phyloP scores from a whole-genome alignment of 2,113 vertebrate species.

The Cynoglossus semilaevis region DNA sequence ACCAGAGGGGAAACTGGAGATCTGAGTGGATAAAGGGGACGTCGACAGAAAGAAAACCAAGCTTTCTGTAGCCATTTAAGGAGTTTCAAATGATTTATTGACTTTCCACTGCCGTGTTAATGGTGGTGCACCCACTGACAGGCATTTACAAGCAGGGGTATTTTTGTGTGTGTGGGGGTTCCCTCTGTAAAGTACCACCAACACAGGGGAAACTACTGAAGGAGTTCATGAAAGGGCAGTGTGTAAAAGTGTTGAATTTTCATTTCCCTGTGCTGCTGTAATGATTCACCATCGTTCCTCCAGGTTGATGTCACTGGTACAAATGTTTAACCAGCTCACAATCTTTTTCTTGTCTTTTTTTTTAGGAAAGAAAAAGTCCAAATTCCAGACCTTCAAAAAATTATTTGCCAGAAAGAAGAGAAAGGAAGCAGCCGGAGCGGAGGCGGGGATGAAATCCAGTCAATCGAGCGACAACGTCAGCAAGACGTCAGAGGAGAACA shows the following conservation, averaged over 20 bases:
- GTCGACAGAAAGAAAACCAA: slow-evolving; percentile 27
- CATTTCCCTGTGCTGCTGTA: neutral
- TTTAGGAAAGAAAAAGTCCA: slow-evolving; percentile 91
- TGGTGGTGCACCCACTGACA: slow-evolving; percentile 27
- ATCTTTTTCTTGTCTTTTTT: slow-evolving; percentile 1
- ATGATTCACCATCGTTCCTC: neutral
- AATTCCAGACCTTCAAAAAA: slow-evolving; percentile 88
- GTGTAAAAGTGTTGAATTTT: slow-evolving; percentile 41
- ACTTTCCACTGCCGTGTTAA: slow-evolving; percentile 53
- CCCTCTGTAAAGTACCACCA: slow-evolving; percentile 29
- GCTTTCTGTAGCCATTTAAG: slow-evolving; percentile 46
- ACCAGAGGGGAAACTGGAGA: neutral
- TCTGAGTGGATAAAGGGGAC: slow-evolving; percentile 1
- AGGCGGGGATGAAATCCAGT: slow-evolving; percentile 73
- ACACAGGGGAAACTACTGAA: slow-evolving; percentile 28
- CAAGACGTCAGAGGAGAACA: slow-evolving; percentile 61
- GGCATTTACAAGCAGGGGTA: slow-evolving; percentile 34
- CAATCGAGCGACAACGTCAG: slow-evolving; percentile 81
- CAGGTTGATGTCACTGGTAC: neutral
- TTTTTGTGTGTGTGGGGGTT: slow-evolving; percentile 19
- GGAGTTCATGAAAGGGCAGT: slow-evolving; percentile 23
- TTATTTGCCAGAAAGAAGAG: slow-evolving; percentile 91
- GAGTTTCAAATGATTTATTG: slow-evolving; percentile 40
- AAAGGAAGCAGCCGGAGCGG: slow-evolving; percentile 70
- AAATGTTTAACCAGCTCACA: neutral